Base-by-base conservation (phyloP, 2,113 vertebrate species). In the Epinephelus lanceolatus region DNA sequence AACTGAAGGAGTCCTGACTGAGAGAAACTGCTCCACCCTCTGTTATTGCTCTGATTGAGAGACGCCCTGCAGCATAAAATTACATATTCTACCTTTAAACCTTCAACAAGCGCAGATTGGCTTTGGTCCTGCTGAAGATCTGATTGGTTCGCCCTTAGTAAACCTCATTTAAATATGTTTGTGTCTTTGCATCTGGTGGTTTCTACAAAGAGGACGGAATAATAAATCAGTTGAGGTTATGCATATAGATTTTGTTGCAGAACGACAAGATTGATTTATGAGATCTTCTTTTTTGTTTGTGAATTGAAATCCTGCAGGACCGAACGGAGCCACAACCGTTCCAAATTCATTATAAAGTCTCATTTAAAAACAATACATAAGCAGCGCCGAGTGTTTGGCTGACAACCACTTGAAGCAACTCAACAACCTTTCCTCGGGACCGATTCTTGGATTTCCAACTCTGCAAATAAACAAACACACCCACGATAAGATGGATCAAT, bases 401-500 rank as follows among this genome's bases (percentile, higher is more conserved):
- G 18, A 25, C 6, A 3, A 3, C 12, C 69, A 70, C 18, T 67
- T 37, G 8, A 72, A 81, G 17, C 14, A 57, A 72, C 55, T 80
- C 47, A 10, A 56, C 47, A 77, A 23, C 59, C n/a, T 76, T 80
- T 70, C 21, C 21, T 25, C 63, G 25, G 33, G 68, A 81, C 23
- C 1, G 21, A 53, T 83, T 76, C 53, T 82, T 84, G 25, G 47
- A 62, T 67, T 30, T 25, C 60, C 33, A 42, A 19, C 19, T 12
- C 3, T 6, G 1, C 49, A 72, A 62, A 67, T 1, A 81, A 71
- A 59, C 49, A 74, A 80, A 80, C 37, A 75, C 47, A 74, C 23
- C 18, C 56, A 47, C 0, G 3, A 40, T 25, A 62, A 73, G 59
- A 76, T 3, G 1, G 0, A 47, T 67, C 6, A 21, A 30, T 63